Percentiles rank a stretch among this genome's conserved stretches.
These are phyloP conservation scores for Latrodectus elegans DNA, from an alignment of 2,888 invertebrate species.

Conservation along the genomic window DNA sequence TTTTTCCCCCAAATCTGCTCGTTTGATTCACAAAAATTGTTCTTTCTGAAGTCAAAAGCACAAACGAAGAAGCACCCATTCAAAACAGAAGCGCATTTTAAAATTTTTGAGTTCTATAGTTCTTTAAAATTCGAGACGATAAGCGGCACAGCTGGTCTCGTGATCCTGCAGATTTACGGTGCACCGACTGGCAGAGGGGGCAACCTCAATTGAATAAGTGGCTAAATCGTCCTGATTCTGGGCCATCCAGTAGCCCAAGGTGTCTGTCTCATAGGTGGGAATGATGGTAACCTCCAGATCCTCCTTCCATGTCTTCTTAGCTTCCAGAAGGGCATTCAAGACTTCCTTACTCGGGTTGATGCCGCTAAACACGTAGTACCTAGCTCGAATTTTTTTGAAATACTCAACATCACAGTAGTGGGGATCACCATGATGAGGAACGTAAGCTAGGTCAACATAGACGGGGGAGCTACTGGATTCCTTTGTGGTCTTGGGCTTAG, in stretches of 20 bases:
- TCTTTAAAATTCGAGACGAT: conserved; percentile 92
- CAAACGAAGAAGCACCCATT: conserved; percentile 68
- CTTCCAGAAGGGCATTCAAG: conserved; percentile 94
- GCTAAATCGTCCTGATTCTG: conserved; percentile 94
- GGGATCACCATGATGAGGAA: conserved; percentile 96
- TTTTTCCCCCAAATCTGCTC: background rate
- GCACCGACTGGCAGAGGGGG: conserved; percentile 96
- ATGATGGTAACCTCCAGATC: conserved; percentile 93
- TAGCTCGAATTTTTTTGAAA: conserved; percentile 92
- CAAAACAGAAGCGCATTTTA: conserved; percentile 57
- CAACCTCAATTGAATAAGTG: conserved; percentile 93
- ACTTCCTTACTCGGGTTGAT: conserved; percentile 95
- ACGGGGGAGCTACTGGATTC: conserved; percentile 71
- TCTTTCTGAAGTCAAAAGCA: conserved; percentile 40
- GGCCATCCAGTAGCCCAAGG: conserved; percentile 96
- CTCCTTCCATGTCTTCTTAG: conserved; percentile 78
- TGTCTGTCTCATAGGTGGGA: conserved; percentile 97
- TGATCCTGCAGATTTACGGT: conserved; percentile 98
- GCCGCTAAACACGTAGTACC: conserved; percentile 97
- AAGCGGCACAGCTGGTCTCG: conserved; percentile 97
- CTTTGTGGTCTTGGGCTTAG: conserved; percentile 34
- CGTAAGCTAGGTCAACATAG: conserved; percentile 95
- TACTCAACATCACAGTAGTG: conserved; percentile 94
- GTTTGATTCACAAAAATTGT: conserved; percentile 37
- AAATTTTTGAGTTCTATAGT: conserved; percentile 26